Evolutionary conservation across 2,888 invertebrate genomes (phyloP).

Genomic region (Sarcophaga variegata): DNA sequence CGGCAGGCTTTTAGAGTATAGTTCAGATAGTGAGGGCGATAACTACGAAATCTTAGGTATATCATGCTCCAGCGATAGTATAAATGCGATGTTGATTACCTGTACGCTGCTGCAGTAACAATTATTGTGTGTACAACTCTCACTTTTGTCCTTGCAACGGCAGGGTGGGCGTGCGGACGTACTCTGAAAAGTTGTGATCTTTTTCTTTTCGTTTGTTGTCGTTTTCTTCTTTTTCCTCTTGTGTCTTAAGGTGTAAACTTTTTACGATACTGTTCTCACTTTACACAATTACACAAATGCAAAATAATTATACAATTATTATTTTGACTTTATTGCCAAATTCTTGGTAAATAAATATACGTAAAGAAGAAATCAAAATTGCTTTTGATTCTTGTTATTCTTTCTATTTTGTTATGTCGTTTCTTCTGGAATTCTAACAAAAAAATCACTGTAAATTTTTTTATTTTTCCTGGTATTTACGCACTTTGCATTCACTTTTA

Average conservation of each 20-base stretch:
- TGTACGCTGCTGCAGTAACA: constrained; percentile 56
- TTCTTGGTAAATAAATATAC: constrained; percentile 15
- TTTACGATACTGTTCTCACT: constrained; percentile 3
- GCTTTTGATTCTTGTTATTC: constrained; percentile 28
- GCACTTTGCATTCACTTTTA: constrained; percentile 39
- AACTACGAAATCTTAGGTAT: background rate
- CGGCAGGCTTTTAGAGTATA: background rate
- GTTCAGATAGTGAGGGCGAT: background rate
- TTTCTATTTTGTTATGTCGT: constrained; percentile 59
- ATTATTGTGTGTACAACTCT: constrained; percentile 59
- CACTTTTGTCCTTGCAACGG: constrained; percentile 66
- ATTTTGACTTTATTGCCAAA: constrained; percentile 31
- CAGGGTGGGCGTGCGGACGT: constrained; percentile 66
- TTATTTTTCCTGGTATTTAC: constrained; percentile 33
- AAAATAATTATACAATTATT: constrained; percentile 52
- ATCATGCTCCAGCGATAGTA: background rate
- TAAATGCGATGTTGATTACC: constrained; percentile 36
- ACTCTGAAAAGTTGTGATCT: constrained; percentile 10
- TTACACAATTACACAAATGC: constrained; percentile 11
- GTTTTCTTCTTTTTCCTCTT: constrained; percentile 7
- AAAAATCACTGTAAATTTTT: constrained; percentile 45
- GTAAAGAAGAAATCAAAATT: constrained; percentile 47
- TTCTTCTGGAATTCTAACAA: constrained; percentile 64
- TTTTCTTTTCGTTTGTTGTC: background rate
- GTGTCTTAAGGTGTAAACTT: constrained; percentile 12